phyloP scores from a whole-genome alignment of 2,797 vertebrate genomes.

The Poeciliopsis gracilis region DNA sequence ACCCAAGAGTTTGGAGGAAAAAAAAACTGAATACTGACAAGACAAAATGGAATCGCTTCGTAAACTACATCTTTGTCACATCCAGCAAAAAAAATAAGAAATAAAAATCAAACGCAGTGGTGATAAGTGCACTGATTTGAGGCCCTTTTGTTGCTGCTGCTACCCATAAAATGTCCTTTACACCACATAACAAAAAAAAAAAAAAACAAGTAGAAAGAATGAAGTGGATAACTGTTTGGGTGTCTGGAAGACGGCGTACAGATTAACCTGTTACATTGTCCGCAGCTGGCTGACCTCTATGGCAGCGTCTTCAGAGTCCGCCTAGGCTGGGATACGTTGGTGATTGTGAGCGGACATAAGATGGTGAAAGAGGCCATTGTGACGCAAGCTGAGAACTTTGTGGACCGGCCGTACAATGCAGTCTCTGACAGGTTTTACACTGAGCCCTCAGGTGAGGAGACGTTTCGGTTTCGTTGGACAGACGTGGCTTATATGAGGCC shows the following conservation, averaged over 20 bases:
- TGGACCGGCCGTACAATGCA: conserved; percentile 74
- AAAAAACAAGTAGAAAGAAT: neutral
- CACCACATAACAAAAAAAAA: accelerated
- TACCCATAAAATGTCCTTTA: too few relatives aligned
- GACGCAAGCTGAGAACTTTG: conserved; percentile 78
- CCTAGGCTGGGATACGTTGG: conserved; percentile 18
- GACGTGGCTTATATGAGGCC: neutral
- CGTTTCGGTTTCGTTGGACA: neutral
- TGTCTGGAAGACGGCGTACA: neutral
- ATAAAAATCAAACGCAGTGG: neutral
- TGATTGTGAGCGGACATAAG: conserved; percentile 75
- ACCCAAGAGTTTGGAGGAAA: neutral
- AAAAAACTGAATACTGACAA: neutral
- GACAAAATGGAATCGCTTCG: neutral
- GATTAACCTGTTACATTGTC: neutral
- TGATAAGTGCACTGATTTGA: neutral
- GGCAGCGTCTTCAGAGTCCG: conserved; percentile 75
- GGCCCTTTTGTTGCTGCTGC: neutral
- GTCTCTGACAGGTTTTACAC: conserved; percentile 42
- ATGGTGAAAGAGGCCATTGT: conserved; percentile 82
- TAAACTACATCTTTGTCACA: neutral
- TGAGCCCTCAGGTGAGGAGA: conserved; percentile 61
- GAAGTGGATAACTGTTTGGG: neutral
- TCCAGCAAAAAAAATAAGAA: neutral
- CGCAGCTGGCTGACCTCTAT: conserved; percentile 74